Evolutionary conservation across 2,113 vertebrate species (phyloP).

Genomic region (Triplophysa tibetana): DNA sequence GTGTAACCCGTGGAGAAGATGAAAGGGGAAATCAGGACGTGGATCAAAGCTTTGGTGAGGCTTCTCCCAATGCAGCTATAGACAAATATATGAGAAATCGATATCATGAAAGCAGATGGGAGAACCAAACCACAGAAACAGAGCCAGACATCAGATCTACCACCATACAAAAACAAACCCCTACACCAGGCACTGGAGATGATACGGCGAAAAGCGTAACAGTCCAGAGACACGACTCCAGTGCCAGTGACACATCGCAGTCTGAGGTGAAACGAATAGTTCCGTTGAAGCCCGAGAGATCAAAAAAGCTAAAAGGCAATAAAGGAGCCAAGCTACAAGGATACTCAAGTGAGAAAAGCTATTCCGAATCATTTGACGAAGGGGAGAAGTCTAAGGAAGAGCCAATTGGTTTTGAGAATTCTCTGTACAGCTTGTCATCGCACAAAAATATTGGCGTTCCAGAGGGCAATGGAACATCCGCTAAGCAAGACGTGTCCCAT

Average conservation of each 20-base stretch:
- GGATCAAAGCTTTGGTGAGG: constrained; percentile 38
- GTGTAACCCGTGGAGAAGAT: constrained; percentile 47
- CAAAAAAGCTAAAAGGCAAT: constrained; percentile 74
- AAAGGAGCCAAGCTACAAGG: constrained; percentile 57
- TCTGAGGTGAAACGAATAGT: constrained; percentile 69
- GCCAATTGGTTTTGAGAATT: constrained; percentile 50
- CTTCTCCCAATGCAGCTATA: constrained; percentile 40
- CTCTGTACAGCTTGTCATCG: constrained; percentile 29
- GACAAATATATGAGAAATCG: constrained; percentile 45
- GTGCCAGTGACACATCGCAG: constrained; percentile 53
- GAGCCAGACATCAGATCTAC: constrained; percentile 24
- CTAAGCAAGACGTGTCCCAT: constrained; percentile 18
- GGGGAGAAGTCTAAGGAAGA: constrained; percentile 50
- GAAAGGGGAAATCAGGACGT: constrained; percentile 36
- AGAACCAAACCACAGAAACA: constrained; percentile 29
- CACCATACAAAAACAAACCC: constrained; percentile 13
- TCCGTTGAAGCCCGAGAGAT: constrained; percentile 78
- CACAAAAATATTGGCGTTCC: not conserved
- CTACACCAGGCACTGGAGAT: not conserved
- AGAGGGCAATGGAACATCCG: not conserved
- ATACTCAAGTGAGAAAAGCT: constrained; percentile 44
- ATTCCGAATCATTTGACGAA: constrained; percentile 44
- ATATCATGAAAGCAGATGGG: constrained; percentile 37
- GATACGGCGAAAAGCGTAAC: constrained; percentile 50
- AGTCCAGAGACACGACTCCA: constrained; percentile 52